A percentile compares a stretch with the other conserved stretches of the same genome.
These are phyloP conservation scores for Boulengeromyrus knoepffleri DNA, from an alignment of 2,113 vertebrate genomes.

Conservation along the genomic window DNA sequence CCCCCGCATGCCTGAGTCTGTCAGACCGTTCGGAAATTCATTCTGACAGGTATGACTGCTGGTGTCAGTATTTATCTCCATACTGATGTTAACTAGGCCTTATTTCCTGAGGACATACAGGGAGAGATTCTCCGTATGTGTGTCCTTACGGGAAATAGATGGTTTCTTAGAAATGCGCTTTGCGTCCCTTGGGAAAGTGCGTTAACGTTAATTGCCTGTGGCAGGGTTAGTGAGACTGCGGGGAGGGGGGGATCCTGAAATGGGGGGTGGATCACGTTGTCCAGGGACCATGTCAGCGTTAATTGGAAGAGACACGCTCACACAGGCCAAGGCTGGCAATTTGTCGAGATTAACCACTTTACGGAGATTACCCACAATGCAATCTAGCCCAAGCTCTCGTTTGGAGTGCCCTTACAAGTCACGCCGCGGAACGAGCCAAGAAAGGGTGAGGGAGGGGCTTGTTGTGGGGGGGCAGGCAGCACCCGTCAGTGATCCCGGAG, in stretches of 20 bases:
- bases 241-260: neutral
- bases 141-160: neutral
- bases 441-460: neutral
- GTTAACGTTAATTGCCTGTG: neutral
- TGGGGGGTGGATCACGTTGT: neutral
- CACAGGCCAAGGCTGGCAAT: neutral
- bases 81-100: neutral
- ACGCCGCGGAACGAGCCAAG: neutral
- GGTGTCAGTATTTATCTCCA: neutral
- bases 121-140: neutral
- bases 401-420: neutral
- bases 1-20: neutral
- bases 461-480: neutral
- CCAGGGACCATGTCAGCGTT: neutral
- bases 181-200: neutral
- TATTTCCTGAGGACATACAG: neutral
- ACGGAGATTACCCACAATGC: conserved; percentile 4
- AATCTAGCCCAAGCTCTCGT: neutral
- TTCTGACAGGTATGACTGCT: neutral
- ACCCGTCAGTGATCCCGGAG: neutral
- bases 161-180: neutral
- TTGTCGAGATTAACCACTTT: neutral
- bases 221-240: neutral
- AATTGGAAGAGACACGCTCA: neutral
- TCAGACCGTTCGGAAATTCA: too few relatives aligned